Evolutionary conservation across 2,113 vertebrate species (phyloP).

Genomic region (Hydrochoerus hydrochaeris): DNA sequence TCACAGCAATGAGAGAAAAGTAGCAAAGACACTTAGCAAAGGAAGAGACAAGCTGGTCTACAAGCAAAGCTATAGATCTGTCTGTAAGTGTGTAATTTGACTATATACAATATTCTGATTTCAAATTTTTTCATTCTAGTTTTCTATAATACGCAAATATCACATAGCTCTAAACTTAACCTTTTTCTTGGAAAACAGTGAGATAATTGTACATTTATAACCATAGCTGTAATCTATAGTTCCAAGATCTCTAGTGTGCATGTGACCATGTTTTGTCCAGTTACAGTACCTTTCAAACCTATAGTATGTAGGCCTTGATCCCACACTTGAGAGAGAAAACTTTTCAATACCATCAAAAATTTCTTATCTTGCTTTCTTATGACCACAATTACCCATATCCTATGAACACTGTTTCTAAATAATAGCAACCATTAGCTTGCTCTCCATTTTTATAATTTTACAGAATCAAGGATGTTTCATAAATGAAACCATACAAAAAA

Average conservation of each 20-base stretch:
- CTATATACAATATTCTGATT: neutral
- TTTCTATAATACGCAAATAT: neutral
- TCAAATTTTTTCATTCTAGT: neutral
- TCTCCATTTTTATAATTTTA: neutral
- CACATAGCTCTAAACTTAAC: neutral
- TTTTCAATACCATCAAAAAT: neutral
- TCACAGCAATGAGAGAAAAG: neutral
- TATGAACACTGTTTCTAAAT: neutral
- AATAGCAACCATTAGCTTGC: neutral
- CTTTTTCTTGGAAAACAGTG: neutral
- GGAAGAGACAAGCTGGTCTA: neutral
- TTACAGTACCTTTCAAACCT: neutral
- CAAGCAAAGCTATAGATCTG: neutral
- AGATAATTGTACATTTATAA: neutral
- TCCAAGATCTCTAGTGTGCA: neutral
- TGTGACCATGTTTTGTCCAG: neutral
- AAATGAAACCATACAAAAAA: neutral
- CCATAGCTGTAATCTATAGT: neutral
- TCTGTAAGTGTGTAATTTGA: neutral
- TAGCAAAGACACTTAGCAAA: neutral
- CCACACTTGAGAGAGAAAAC: neutral
- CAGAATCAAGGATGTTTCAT: neutral
- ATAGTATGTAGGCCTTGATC: too few relatives aligned
- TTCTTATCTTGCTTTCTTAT: neutral
- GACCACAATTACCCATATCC: neutral